These are phyloP conservation scores for Exocentrus adspersus DNA, from an alignment of 2,888 invertebrate genomes.

Conservation along the genomic window DNA sequence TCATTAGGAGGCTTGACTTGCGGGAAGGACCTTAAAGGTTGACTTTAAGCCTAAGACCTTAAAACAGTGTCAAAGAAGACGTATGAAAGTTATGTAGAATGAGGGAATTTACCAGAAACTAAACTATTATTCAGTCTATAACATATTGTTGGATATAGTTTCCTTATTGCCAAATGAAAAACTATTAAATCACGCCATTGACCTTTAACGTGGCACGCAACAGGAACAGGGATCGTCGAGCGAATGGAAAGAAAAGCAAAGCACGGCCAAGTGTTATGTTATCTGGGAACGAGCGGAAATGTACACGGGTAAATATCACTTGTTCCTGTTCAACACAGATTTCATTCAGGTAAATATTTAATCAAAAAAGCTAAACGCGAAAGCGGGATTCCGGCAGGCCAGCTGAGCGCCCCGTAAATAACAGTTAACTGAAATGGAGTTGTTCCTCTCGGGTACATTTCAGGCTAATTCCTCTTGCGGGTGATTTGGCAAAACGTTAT, in stretches of 20 bases:
- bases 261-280: neutral
- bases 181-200: no score
- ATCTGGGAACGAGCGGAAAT: neutral
- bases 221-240: neutral
- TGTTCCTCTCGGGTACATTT: neutral
- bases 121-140: no score
- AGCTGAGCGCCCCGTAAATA: neutral
- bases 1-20: no score
- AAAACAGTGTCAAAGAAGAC: no score
- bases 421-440: neutral
- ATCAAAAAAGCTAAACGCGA: neutral
- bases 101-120: no score
- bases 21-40: no score
- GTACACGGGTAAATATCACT: neutral
- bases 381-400: neutral
- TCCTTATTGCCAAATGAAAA: no score
- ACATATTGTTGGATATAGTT: no score
- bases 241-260: neutral
- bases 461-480: neutral
- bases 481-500: slow-evolving; percentile 1
- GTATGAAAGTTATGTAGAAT: no score
- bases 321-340: slow-evolving; percentile 9
- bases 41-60: no score
- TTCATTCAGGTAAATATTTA: slow-evolving; percentile 12
- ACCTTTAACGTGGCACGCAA: neutral